Evolutionary conservation across 2,113 vertebrate species (phyloP), one percentile per base, ranked within the genome.

Genomic region (Pterophyllum scalare): DNA sequence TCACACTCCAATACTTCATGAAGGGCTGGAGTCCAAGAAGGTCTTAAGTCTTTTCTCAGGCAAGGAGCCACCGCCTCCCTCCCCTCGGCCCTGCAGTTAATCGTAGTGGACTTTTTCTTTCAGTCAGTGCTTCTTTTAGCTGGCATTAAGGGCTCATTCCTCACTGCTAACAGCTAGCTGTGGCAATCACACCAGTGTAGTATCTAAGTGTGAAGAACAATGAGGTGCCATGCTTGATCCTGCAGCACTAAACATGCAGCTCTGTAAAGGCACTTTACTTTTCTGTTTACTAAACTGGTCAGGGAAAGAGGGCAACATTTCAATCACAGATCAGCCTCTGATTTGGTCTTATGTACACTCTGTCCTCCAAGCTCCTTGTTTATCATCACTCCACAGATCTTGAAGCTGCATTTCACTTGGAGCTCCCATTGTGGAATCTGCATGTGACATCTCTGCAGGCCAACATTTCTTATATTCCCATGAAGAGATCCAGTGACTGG

Each of bases 91-190:
- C 60, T 17, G 46, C 2, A 38, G 54, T 75, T 75, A 81, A 90
- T 86, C 58, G 8, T 49, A 28, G 64, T 75, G 61, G 79, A 17
- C 52, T 54, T 81, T 84, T 28, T 81, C 57, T 86, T 58, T 79
- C 33, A 77, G 38, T 90, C 60, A 75, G 78, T 75, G 19, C 13
- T 22, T 56, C 40, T 79, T 88, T 91, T 89, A 90, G 80, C 82
- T 22, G 3, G 38, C 43, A 31, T 5, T 3, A 38, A 77, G 60
- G 81, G 70, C 70, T 84, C 85, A 76, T 84, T 83, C 65, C 65
- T 91, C 86, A 59, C 59, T 14, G 49, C 79, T 84, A 86, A 72
- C 59, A 10, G 81, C 77, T 84, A 87, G 87, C 87, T 84, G 88
- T 77, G 33, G 77, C 61, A 61, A 81, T 84, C 74, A 58, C 80